These are phyloP conservation scores for Subacronicta megacephala DNA, from an alignment of 2,888 invertebrate genomes.

Conservation along the genomic window DNA sequence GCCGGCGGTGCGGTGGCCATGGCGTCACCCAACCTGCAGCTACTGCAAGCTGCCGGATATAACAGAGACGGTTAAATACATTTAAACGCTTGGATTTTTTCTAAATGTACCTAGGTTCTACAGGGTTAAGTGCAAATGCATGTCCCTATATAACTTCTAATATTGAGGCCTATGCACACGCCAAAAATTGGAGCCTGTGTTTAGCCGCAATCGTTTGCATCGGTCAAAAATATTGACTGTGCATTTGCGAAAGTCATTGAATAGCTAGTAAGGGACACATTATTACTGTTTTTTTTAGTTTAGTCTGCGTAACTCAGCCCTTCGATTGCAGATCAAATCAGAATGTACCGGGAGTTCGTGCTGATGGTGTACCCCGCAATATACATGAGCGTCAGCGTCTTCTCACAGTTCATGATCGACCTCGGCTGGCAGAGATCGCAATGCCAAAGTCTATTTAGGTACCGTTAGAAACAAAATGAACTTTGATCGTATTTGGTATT, in stretches of 20 bases:
- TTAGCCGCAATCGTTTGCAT: no score
- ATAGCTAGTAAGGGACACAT: no score
- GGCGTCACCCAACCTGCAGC: constrained; percentile 67
- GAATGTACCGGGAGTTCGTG: constrained; percentile 89
- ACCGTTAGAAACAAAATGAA: constrained; percentile 11
- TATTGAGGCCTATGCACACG: no score
- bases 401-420: constrained; percentile 87
- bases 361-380: constrained; percentile 87
- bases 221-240: no score
- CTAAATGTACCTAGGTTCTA: no score
- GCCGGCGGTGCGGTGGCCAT: constrained; percentile 70
- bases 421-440: constrained; percentile 88
- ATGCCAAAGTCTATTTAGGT: constrained; percentile 84
- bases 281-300: no score
- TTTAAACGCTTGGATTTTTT: background rate
- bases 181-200: no score
- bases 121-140: no score
- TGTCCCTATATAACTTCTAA: no score
- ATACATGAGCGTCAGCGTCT: constrained; percentile 88
- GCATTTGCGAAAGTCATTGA: no score
- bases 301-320: no score
- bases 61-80: constrained; percentile 65
- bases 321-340: constrained; percentile 86
- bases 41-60: constrained; percentile 76
- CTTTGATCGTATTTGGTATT: no score